Percentiles rank a stretch among this genome's conserved stretches.
phyloP scores from a whole-genome alignment of 2,113 vertebrate genomes.

The Guaruba guarouba region DNA sequence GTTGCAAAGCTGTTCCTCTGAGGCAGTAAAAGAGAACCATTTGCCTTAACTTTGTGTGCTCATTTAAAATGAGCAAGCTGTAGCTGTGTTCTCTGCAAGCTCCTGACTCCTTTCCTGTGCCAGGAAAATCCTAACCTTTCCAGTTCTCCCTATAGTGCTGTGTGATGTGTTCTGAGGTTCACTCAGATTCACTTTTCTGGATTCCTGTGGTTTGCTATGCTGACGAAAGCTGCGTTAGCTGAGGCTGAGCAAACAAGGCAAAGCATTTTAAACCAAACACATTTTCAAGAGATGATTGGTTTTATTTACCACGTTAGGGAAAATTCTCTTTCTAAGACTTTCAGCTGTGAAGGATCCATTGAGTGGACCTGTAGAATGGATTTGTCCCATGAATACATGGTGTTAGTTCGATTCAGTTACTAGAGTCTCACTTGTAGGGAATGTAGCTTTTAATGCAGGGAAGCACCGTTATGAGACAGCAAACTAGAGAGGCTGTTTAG shows the following conservation, averaged over 20 bases:
- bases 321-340: not conserved
- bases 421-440: not conserved
- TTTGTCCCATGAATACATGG: not conserved
- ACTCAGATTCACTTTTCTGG: not conserved
- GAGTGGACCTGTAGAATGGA: not conserved
- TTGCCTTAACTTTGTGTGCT: no score
- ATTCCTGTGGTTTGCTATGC: not conserved
- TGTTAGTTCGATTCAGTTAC: not conserved
- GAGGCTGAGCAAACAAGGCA: not conserved
- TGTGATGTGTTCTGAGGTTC: no score
- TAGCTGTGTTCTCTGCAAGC: no score
- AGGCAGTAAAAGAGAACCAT: not conserved
- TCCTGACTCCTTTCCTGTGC: no score
- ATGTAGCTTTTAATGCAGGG: not conserved
- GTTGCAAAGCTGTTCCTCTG: not conserved
- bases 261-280: not conserved
- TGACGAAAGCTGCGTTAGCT: not conserved
- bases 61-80: no score
- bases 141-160: no score
- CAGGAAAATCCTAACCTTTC: no score
- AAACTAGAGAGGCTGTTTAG: not conserved
- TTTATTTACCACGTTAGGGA: not conserved
- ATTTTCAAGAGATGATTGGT: not conserved
- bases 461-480: not conserved
- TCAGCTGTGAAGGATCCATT: not conserved